Conservation (phyloP, 2,113 vertebrate species). For the Ranitomeya imitator region DNA sequence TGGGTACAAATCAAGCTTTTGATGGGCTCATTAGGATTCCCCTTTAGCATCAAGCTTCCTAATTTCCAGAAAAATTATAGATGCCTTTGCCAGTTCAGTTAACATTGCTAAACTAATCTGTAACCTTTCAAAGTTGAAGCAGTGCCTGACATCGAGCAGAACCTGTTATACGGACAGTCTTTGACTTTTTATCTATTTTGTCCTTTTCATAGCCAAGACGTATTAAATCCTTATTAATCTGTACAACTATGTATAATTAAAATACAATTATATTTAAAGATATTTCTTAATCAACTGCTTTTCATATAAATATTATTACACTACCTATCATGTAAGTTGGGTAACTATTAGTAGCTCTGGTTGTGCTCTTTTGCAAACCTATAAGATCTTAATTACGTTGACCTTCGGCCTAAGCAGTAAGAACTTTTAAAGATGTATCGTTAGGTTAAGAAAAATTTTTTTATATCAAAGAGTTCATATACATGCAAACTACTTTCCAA, state of each 20-base stretch:
- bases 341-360: background rate
- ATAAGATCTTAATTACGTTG: slow-evolving; percentile 48
- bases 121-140: slow-evolving; percentile 77
- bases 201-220: slow-evolving; percentile 66
- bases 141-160: slow-evolving; percentile 72
- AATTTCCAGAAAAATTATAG: slow-evolving; percentile 94
- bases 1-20: slow-evolving; percentile 93
- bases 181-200: slow-evolving; percentile 69
- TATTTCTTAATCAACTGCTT: slow-evolving; percentile 63
- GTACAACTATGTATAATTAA: slow-evolving; percentile 57
- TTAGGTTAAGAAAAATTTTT: background rate
- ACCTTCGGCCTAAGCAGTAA: slow-evolving; percentile 34
- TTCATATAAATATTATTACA: slow-evolving; percentile 45
- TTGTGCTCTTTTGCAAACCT: background rate
- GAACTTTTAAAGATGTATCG: background rate
- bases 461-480: background rate
- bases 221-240: slow-evolving; percentile 62
- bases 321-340: background rate
- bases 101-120: slow-evolving; percentile 83
- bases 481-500: background rate
- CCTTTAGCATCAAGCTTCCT: slow-evolving; percentile 87
- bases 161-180: slow-evolving; percentile 69
- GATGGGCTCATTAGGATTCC: slow-evolving; percentile 96
- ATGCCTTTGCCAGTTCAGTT: slow-evolving; percentile 87
- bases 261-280: slow-evolving; percentile 66